Percentiles rank a stretch among this genome's conserved stretches.
These are phyloP conservation scores for Petroica traversi DNA, from an alignment of 2,113 vertebrate species.

Conservation along the genomic window DNA sequence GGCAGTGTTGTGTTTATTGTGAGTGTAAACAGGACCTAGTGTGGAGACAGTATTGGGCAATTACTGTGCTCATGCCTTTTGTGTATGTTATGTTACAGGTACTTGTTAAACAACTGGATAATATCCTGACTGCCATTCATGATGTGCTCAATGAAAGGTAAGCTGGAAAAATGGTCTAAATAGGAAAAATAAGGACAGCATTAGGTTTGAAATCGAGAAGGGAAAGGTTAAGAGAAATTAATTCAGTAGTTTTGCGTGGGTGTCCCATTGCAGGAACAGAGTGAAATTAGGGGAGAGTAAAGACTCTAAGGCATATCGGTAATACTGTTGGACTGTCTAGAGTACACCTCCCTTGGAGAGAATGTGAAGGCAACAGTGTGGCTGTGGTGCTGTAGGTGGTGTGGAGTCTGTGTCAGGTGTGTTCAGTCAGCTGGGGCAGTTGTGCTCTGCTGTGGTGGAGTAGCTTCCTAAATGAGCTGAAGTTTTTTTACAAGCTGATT, in stretches of 20 bases:
- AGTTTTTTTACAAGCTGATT: not conserved
- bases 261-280: not conserved
- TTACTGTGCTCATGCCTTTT: not conserved
- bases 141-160: slow-evolving; percentile 98
- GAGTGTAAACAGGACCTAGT: not conserved
- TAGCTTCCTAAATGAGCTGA: not conserved
- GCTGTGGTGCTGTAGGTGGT: not conserved
- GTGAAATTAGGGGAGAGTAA: not conserved
- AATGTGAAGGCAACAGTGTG: not conserved
- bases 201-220: not conserved
- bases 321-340: not conserved
- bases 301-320: not conserved
- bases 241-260: not conserved
- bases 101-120: slow-evolving; percentile 97
- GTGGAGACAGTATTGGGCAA: not conserved
- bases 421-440: not conserved
- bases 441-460: not conserved
- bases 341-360: not conserved
- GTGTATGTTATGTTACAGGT: slow-evolving; percentile 74
- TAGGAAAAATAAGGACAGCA: not conserved
- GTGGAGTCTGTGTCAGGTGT: not conserved
- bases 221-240: not conserved
- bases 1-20: not conserved
- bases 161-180: not conserved
- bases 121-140: slow-evolving; percentile 92